phyloP scores from a whole-genome alignment of 23 tunicate species.

The Trididemnum nubilum region DNA sequence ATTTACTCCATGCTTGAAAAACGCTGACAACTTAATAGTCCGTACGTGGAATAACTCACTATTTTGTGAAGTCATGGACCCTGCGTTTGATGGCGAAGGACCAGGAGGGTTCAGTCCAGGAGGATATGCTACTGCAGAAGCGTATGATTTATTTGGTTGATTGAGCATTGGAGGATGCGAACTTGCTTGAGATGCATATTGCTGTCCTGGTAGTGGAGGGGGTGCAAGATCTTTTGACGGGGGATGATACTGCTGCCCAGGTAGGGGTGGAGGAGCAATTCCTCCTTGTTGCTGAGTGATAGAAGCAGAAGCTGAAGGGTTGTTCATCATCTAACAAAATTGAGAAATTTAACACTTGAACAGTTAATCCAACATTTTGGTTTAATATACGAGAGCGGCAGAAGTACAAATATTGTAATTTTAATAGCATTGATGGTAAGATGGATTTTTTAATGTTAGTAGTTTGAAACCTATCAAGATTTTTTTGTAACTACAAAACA shows the following conservation, averaged over 20 bases:
- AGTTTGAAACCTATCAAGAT: too few relatives aligned
- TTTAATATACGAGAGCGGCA: too few relatives aligned
- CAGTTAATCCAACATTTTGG: too few relatives aligned
- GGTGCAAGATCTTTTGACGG: neutral
- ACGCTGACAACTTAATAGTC: too few relatives aligned
- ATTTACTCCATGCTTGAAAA: too few relatives aligned
- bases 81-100: neutral
- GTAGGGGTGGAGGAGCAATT: conserved; percentile 43
- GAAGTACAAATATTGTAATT: too few relatives aligned
- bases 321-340: neutral
- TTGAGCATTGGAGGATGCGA: neutral
- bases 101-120: neutral
- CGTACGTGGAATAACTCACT: too few relatives aligned
- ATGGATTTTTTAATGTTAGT: too few relatives aligned
- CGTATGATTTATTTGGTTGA: conserved; percentile 21
- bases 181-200: conserved; percentile 13
- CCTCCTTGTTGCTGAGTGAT: neutral
- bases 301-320: neutral
- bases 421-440: neutral
- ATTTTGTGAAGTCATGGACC: too few relatives aligned
- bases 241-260: conserved; percentile 44
- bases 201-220: conserved; percentile 46
- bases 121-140: conserved; percentile 16
- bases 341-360: neutral
- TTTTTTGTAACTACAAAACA: too few relatives aligned